Percentiles rank a stretch among this genome's conserved stretches.
Evolutionary conservation across 2,113 vertebrate genomes (phyloP).

Genomic region (Rhagologus leucostigma): DNA sequence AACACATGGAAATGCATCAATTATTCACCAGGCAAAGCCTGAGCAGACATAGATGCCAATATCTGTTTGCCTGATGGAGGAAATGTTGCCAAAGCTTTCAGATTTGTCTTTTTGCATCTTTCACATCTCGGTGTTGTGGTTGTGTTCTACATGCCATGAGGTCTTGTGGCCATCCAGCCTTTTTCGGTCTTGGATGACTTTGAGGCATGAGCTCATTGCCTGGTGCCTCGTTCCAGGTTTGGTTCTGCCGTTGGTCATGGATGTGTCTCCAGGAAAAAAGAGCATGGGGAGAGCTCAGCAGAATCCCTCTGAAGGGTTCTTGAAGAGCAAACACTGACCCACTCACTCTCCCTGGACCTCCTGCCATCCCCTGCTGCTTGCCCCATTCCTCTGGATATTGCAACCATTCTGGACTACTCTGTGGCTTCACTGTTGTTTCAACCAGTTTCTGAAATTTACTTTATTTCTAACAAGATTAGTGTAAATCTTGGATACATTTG

Average conservation of each 20-base stretch:
- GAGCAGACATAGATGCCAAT: slow-evolving; percentile 51
- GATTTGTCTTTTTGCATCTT: slow-evolving; percentile 10
- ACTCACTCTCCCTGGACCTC: not conserved
- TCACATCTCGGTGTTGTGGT: fast-evolving
- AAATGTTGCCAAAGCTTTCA: not conserved
- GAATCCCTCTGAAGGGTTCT: not conserved
- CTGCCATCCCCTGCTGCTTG: not conserved
- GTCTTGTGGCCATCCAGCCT: not conserved
- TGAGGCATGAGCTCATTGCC: not conserved
- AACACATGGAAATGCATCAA: slow-evolving; percentile 36
- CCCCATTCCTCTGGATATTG: not conserved
- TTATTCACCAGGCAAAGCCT: slow-evolving; percentile 65
- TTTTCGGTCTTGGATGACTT: not conserved
- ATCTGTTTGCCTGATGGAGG: slow-evolving; percentile 32
- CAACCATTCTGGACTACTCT: not conserved
- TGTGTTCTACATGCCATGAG: not conserved
- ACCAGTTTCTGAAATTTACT: not conserved
- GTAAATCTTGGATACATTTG: not conserved
- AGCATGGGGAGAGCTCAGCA: not conserved
- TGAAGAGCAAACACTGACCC: not conserved
- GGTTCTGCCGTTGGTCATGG: not conserved
- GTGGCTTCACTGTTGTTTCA: not conserved
- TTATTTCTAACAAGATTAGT: not conserved
- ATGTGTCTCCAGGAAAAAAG: not conserved
- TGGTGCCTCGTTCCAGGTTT: not conserved